phyloP scores from a whole-genome alignment of 2,797 vertebrate genomes.

The Propithecus deckenii region DNA sequence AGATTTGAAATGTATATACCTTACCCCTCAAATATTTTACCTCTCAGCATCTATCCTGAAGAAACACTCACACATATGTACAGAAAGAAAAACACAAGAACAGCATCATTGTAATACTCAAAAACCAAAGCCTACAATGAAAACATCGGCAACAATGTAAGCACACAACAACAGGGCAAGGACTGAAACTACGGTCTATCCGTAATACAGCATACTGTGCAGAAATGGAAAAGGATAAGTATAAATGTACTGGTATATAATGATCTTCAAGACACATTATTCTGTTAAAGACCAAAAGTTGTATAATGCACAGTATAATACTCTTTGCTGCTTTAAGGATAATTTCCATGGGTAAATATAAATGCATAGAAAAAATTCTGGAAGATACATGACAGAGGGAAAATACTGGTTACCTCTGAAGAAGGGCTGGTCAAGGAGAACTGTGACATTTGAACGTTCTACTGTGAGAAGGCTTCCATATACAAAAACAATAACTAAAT shows the following conservation, averaged over 20 bases:
- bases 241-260: neutral
- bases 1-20: neutral
- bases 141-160: neutral
- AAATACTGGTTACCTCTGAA: neutral
- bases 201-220: neutral
- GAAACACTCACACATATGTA: neutral
- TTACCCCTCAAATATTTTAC: neutral
- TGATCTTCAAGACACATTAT: neutral
- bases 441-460: neutral
- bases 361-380: neutral
- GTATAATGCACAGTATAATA: neutral
- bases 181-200: neutral
- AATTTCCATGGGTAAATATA: neutral
- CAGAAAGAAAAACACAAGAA: neutral
- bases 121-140: neutral
- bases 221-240: neutral
- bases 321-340: neutral
- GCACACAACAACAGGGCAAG: neutral
- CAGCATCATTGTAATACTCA: neutral
- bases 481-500: neutral
- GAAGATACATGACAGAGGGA: neutral
- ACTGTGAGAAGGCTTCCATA: neutral
- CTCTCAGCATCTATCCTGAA: neutral
- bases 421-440: neutral
- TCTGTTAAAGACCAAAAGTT: neutral